Base-by-base conservation (phyloP, 2,888 invertebrate species). In the Caenorhabditis sulstoni region DNA sequence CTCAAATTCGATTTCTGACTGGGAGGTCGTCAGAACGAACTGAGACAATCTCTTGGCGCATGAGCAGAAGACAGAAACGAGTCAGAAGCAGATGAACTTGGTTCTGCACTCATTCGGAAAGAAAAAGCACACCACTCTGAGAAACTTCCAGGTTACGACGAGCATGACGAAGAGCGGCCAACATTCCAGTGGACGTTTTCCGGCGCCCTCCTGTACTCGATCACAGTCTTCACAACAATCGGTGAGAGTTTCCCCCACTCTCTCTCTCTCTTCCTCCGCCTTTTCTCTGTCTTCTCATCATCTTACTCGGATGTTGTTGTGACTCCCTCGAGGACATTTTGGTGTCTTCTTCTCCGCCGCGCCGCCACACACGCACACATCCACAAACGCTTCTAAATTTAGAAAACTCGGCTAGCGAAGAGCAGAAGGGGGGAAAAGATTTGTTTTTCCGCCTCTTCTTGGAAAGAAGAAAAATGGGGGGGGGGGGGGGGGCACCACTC, bases 201-300 rank as follows among this genome's bases (percentile, higher is more conserved):
- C 11, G 91, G 91, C 18, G 91, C 91, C 3, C 82, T 91, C 35
- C 87, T 91, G 20, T 91, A 91, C 82, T 91, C 91, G 18, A 91
- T 91, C 62, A 91, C 91, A 0, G 91, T 91, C 12, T 91, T 92
- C 85, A 92, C 91, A 16, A 91, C 91, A 0, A 91, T 91, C 29
- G 91, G 91, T 91, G 3, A 23, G 61, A 1, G 4, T 16, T 4
- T 16, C 16, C 20, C 53, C 22, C 8, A 16, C 11, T n/a, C n/a
- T n/a, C 35, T 8, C 16, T 23, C 12, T 29, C 50, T 18, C 45
- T 39, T 44, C 14, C 14, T 47, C 35, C 37, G 44, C 23, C 12
- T 18, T 55, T 65, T n/a, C n/a, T n/a, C n/a, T n/a, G n/a, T 58
- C 29, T 39, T 49, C 45, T 49, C 41, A 53, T 65, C 22, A 44